These are phyloP conservation scores for Spermophilus dauricus DNA, from an alignment of 2,113 vertebrate species.

Conservation along the genomic window DNA sequence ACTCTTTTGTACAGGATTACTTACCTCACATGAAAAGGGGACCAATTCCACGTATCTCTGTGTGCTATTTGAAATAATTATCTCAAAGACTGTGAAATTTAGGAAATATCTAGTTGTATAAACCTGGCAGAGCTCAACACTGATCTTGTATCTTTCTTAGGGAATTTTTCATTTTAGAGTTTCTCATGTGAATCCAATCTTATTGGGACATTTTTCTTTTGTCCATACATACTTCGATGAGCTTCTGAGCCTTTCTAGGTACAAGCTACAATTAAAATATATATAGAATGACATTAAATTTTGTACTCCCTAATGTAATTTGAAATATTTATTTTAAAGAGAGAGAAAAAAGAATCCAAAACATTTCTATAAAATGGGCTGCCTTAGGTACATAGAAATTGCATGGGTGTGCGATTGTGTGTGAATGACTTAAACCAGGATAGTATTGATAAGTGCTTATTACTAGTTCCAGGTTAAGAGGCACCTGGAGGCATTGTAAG, in stretches of 20 bases:
- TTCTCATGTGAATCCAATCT: not conserved
- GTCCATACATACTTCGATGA: not conserved
- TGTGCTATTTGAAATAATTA: not conserved
- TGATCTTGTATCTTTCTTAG: not conserved
- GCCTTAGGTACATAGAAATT: not conserved
- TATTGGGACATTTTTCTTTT: not conserved
- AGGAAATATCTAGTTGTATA: not conserved
- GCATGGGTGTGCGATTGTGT: not conserved
- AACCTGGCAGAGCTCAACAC: not conserved
- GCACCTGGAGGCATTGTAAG: not conserved
- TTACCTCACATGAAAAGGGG: not conserved
- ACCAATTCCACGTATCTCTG: not conserved
- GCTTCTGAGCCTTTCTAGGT: not conserved
- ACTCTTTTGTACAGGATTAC: not conserved
- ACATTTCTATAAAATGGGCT: not conserved
- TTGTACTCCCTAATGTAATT: not conserved
- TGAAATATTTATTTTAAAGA: not conserved
- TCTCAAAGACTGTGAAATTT: not conserved
- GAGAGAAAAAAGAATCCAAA: not conserved
- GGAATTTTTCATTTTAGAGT: not conserved
- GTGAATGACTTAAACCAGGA: not conserved
- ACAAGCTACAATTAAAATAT: slow-evolving; percentile 15
- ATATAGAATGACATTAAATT: not conserved
- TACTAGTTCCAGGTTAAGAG: not conserved
- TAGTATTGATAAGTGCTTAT: not conserved